A percentile compares a stretch with the other conserved stretches of the same genome.
Conservation (phyloP, 2,888 invertebrate species). For the Thumatha senex region DNA sequence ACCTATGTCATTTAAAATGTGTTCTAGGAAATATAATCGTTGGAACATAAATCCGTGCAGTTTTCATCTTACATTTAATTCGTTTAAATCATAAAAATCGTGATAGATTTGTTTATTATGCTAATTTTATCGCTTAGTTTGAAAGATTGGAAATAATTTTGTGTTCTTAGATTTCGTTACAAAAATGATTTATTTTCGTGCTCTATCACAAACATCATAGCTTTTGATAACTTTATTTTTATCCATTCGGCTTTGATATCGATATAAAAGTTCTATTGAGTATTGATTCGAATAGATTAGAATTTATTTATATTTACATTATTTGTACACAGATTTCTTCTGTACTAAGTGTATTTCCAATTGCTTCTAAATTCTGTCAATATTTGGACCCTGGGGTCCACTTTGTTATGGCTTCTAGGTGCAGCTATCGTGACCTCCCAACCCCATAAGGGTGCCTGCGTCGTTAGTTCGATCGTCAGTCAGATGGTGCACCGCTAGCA, state of each 20-base stretch:
- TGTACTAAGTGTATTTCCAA: no score
- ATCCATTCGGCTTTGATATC: background rate
- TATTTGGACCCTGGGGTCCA: no score
- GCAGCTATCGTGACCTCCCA: no score
- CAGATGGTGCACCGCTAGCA: no score
- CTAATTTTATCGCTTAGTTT: slow-evolving; percentile 19
- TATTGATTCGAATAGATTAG: no score
- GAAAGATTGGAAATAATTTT: slow-evolving; percentile 18
- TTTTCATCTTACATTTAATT: slow-evolving; percentile 27
- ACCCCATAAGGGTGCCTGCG: no score
- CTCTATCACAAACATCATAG: background rate
- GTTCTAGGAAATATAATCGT: slow-evolving; percentile 40
- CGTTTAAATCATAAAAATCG: slow-evolving; percentile 27
- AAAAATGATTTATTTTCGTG: slow-evolving; percentile 3
- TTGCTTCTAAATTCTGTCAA: no score
- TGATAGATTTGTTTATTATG: slow-evolving; percentile 35
- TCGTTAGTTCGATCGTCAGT: no score
- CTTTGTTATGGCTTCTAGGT: no score
- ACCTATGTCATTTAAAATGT: slow-evolving; percentile 31
- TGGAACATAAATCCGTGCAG: slow-evolving; percentile 22
- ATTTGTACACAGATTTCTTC: no score
- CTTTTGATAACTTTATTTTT: background rate
- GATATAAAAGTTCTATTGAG: background rate
- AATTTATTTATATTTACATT: no score
- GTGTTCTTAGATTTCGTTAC: background rate